phyloP scores from a whole-genome alignment of 2,888 invertebrate genomes.

The Lepidochitona cinerea region DNA sequence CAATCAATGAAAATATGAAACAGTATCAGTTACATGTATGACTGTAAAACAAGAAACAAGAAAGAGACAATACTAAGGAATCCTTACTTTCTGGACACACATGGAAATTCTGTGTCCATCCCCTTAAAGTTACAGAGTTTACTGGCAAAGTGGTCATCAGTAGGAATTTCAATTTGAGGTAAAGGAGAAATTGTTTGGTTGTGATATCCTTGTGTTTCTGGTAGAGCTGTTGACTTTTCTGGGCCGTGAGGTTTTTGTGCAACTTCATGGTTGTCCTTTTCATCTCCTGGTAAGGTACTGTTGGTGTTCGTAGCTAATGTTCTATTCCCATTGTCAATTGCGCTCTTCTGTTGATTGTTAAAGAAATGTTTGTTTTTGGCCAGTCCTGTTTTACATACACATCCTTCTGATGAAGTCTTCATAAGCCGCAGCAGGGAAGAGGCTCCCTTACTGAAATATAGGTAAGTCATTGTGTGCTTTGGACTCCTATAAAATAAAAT shows the following conservation, averaged over 20 bases:
- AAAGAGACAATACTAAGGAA: too few relatives aligned
- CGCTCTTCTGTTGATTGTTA: not conserved
- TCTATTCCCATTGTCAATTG: not conserved
- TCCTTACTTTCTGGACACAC: slow-evolving; percentile 58
- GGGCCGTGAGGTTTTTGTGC: not conserved
- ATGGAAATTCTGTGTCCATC: slow-evolving; percentile 62
- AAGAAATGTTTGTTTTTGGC: not conserved
- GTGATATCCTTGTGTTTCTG: not conserved
- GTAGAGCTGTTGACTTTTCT: not conserved
- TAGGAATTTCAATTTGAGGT: not conserved
- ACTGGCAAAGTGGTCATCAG: not conserved
- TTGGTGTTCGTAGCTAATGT: not conserved
- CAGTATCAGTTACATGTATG: too few relatives aligned
- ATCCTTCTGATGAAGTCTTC: not conserved
- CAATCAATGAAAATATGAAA: too few relatives aligned
- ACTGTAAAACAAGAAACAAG: too few relatives aligned
- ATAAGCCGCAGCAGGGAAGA: not conserved
- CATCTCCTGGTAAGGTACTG: not conserved
- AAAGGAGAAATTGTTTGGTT: not conserved
- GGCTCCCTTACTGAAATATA: not conserved
- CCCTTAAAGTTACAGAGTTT: slow-evolving; percentile 46
- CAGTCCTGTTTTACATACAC: not conserved
- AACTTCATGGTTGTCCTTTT: not conserved
- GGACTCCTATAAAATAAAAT: too few relatives aligned
- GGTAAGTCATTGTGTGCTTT: not conserved